Conservation (phyloP, 2,113 vertebrate species). For the Marmota flaviventris region DNA sequence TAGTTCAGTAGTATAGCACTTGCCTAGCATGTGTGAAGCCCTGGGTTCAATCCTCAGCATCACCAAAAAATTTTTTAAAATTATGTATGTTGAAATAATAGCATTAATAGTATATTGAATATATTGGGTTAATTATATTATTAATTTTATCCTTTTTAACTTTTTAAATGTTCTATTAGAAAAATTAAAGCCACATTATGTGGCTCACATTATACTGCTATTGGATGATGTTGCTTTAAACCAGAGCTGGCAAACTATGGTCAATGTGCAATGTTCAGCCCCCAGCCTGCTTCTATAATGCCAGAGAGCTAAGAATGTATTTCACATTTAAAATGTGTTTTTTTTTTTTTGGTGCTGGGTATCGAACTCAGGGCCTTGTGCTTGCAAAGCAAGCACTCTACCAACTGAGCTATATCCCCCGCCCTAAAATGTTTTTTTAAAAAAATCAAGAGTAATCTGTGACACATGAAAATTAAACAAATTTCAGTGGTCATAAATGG, state of each 20-base stretch:
- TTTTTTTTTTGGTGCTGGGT: no score
- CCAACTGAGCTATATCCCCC: no score
- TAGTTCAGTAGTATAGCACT: neutral
- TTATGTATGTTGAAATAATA: neutral
- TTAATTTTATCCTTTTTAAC: neutral
- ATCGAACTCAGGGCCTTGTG: no score
- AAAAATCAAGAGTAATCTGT: neutral
- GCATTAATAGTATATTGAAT: neutral
- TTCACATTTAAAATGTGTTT: neutral
- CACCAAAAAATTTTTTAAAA: neutral
- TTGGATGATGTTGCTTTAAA: neutral
- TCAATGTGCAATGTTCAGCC: neutral
- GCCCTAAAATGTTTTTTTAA: neutral
- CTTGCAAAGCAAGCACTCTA: no score
- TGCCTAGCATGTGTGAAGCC: neutral
- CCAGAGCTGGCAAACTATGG: neutral
- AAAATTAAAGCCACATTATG: neutral
- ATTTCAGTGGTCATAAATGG: neutral
- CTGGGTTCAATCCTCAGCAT: neutral
- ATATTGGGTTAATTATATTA: neutral
- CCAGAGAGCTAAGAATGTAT: neutral
- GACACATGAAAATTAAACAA: neutral
- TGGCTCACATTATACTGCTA: neutral
- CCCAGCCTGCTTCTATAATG: neutral
- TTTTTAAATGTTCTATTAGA: neutral